phyloP scores from a whole-genome alignment of 2,797 vertebrate species.

The Artibeus lituratus region DNA sequence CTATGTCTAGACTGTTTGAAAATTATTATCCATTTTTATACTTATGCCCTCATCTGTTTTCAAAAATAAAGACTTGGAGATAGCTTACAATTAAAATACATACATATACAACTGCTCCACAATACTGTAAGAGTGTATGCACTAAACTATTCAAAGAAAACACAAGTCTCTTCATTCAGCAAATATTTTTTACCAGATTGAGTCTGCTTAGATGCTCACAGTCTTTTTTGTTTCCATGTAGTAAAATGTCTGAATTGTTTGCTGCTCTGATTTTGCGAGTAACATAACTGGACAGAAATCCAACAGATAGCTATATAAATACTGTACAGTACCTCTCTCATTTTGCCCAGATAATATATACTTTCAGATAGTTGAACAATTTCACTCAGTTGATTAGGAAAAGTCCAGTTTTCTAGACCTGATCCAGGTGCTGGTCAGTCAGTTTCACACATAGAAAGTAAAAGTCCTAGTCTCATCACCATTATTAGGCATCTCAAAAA shows the following conservation, averaged over 20 bases:
- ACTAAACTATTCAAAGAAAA: background rate
- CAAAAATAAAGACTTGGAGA: background rate
- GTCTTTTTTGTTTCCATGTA: background rate
- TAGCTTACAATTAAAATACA: background rate
- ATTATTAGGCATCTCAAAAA: background rate
- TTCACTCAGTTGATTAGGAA: background rate
- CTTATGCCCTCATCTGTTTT: background rate
- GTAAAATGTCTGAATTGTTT: background rate
- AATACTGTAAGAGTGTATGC: background rate
- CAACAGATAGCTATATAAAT: background rate
- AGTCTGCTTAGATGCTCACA: background rate
- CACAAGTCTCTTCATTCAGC: background rate
- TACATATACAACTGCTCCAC: background rate
- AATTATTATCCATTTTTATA: background rate
- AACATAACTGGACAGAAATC: background rate
- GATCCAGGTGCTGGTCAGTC: background rate
- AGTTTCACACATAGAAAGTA: background rate
- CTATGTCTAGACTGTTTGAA: background rate
- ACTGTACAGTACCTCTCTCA: background rate
- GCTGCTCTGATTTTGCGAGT: background rate
- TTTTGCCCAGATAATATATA: background rate
- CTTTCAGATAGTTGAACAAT: background rate
- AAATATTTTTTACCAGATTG: background rate
- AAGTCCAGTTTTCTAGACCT: background rate
- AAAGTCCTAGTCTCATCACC: background rate